phyloP scores from a whole-genome alignment of 2,888 invertebrate genomes.

The Agrotis clavis region DNA sequence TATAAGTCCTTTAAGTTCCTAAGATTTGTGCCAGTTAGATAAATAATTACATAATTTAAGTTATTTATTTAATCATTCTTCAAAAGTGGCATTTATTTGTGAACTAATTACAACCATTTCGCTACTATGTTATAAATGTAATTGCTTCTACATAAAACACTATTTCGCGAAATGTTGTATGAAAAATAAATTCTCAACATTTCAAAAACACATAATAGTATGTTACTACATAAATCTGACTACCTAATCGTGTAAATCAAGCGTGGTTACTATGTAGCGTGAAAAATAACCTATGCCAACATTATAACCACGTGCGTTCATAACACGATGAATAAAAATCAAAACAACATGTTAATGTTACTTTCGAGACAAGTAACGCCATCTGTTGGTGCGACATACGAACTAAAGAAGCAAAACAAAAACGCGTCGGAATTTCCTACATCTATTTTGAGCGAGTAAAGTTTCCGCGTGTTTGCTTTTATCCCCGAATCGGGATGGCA shows the following conservation, averaged over 20 bases:
- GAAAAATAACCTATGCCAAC: slow-evolving; percentile 27
- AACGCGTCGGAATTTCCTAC: not conserved
- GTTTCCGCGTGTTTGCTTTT: slow-evolving; percentile 23
- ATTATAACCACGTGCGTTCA: slow-evolving; percentile 30
- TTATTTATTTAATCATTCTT: slow-evolving; percentile 26
- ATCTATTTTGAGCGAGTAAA: slow-evolving; percentile 33
- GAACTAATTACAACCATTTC: slow-evolving; percentile 23
- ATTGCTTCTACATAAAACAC: slow-evolving; percentile 22
- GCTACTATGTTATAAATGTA: not conserved
- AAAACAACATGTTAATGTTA: slow-evolving; percentile 24
- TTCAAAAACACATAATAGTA: not conserved
- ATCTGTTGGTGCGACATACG: slow-evolving; percentile 34
- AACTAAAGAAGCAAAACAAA: slow-evolving; percentile 20
- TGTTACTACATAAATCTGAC: not conserved
- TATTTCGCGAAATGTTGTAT: not conserved
- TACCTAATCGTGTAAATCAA: not conserved
- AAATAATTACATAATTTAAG: slow-evolving; percentile 31
- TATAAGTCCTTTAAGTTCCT: slow-evolving; percentile 6
- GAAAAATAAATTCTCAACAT: not conserved
- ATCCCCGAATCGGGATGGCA: not conserved
- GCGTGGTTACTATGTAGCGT: not conserved
- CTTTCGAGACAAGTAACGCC: slow-evolving; percentile 35
- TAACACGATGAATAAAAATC: slow-evolving; percentile 21
- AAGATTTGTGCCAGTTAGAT: not conserved
- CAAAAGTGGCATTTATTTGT: slow-evolving; percentile 26